phyloP scores from a whole-genome alignment of 2,113 vertebrate genomes.

The Scomber japonicus region DNA sequence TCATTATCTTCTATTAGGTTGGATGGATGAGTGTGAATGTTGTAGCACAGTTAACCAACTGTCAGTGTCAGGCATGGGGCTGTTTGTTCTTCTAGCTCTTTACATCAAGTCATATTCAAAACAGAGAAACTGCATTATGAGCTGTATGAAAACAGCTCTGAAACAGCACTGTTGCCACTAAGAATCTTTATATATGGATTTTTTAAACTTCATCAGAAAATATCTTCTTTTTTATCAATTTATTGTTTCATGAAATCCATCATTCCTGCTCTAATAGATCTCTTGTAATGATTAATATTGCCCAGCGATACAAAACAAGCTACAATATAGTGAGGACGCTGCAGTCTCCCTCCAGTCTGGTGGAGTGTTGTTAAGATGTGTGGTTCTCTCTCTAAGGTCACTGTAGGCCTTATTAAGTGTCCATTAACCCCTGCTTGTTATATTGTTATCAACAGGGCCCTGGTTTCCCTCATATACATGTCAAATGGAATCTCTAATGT shows the following conservation, averaged over 20 bases:
- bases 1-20: conserved; percentile 20
- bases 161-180: background rate
- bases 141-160: background rate
- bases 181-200: too few relatives aligned
- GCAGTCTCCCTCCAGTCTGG: background rate
- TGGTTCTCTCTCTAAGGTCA: conserved; percentile 51
- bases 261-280: too few relatives aligned
- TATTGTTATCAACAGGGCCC: conserved; percentile 71
- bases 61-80: background rate
- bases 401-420: conserved; percentile 65
- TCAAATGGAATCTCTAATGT: conserved; percentile 78
- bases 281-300: background rate
- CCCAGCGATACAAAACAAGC: background rate
- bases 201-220: background rate
- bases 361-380: conserved; percentile 32
- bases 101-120: conserved; percentile 25
- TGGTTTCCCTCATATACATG: conserved; percentile 70
- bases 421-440: conserved; percentile 69
- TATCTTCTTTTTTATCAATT: background rate
- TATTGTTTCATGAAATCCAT: too few relatives aligned
- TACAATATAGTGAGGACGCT: background rate
- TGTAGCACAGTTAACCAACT: conserved; percentile 50
- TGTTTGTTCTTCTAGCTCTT: conserved; percentile 32
- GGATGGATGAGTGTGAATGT: conserved; percentile 16
- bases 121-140: background rate